Base-by-base conservation (phyloP, 2,113 vertebrate genomes). In the Hystrix cristata region DNA sequence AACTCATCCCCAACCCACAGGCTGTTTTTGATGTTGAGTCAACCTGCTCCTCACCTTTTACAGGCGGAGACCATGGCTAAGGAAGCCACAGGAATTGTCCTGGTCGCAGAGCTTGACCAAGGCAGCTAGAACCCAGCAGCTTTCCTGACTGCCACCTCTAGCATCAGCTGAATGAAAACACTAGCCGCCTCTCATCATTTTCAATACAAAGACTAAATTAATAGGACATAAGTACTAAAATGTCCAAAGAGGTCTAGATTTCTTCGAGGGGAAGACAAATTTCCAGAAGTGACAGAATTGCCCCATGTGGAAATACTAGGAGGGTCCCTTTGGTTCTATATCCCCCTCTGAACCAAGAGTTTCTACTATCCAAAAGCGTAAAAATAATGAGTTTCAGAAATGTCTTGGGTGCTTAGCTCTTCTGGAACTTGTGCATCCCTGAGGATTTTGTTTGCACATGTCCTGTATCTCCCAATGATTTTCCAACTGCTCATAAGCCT, bases 231-330 rank as follows among this genome's bases (percentile, higher is more conserved):
- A 91, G 60, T 64, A 78, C 59, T 67, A 81, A 95, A 87, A 92
- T 62, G 7, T 31, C 14, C 60, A 91, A 95, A 60, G 25, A 2
- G 15, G 71, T 0, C 9, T 53, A 31, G 78, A 76, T 53, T 93
- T 95, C n/a, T 94, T 90, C 92, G 29, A 79, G 46, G 72, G 5
- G 23, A 95, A 96, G 27, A 89, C 2, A 76, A 59, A 21, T 43
- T 89, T 96, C 23, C 48, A 92, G 92, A 97, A 27, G 48, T 67
- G 64, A 46, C 4, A 81, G 34, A 8, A 80, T 83, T 94, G 94
- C 80, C 64, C 7, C 8, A 29, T 19, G 43, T 88, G 34, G 53
- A 97, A 60, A 53, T 55, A 62, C 0, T 19, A 3, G 16, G 23
- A 76, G 29, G 29, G 15, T 34, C 71, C 25, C 71, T 95, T 46